These are phyloP conservation scores for Oriolus oriolus DNA, from an alignment of 2,113 vertebrate genomes.

Conservation along the genomic window DNA sequence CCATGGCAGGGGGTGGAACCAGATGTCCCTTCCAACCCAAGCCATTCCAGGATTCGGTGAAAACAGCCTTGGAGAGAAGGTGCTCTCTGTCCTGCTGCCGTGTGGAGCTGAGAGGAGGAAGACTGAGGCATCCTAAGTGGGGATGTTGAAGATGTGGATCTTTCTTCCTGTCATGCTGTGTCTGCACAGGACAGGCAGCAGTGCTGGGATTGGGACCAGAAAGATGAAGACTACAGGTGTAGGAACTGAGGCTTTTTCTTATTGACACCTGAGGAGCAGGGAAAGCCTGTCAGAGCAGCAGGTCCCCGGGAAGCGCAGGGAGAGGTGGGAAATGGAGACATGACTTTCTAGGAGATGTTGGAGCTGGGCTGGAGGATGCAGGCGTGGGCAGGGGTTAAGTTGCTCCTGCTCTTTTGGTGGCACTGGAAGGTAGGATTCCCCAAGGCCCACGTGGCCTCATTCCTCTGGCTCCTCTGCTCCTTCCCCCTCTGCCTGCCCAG, in stretches of 20 bases:
- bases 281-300: not conserved
- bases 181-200: not conserved
- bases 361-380: not conserved
- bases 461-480: not conserved
- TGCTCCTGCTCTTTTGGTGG: not conserved
- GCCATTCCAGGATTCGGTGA: not conserved
- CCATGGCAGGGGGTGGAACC: not conserved
- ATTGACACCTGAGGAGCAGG: not conserved
- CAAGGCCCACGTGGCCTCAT: fast-evolving
- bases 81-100: not conserved
- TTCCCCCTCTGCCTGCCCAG: not conserved
- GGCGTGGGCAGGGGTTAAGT: not conserved
- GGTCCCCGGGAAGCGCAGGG: not conserved
- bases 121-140: not conserved
- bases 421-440: not conserved
- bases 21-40: not conserved
- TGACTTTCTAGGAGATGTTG: not conserved
- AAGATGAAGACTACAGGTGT: not conserved
- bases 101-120: not conserved
- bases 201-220: not conserved
- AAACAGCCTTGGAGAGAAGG: not conserved
- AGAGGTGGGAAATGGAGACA: not conserved
- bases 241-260: not conserved
- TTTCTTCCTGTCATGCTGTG: fast-evolving
- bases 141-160: not conserved